Percentiles rank a stretch among this genome's conserved stretches.
These are phyloP conservation scores for Antitype chi DNA, from an alignment of 2,888 invertebrate species.

Conservation along the genomic window DNA sequence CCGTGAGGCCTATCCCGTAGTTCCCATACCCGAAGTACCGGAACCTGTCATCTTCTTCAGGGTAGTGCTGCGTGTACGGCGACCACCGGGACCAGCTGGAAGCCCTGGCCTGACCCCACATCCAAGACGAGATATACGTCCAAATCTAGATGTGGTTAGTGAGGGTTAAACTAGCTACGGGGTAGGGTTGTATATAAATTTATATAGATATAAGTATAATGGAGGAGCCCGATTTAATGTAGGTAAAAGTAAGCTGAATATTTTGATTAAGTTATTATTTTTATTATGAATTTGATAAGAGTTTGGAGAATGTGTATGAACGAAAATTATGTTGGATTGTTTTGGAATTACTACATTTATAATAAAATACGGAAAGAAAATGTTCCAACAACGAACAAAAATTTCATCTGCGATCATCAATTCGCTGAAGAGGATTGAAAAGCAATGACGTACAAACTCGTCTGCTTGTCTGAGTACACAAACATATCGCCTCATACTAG, in stretches of 20 bases:
- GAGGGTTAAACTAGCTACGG: slow-evolving; percentile 81
- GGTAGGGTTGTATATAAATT: slow-evolving; percentile 65
- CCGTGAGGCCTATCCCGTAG: slow-evolving; percentile 78
- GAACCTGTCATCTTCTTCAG: slow-evolving; percentile 71
- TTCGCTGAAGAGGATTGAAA: slow-evolving; percentile 12
- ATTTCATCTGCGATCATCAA: background rate
- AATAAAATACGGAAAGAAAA: background rate
- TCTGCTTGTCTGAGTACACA: slow-evolving; percentile 12
- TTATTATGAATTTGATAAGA: background rate
- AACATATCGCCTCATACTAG: background rate
- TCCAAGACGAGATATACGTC: slow-evolving; percentile 86
- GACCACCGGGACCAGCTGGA: slow-evolving; percentile 77
- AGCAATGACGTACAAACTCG: slow-evolving; percentile 11
- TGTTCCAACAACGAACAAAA: background rate
- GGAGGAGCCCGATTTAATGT: slow-evolving; percentile 25
- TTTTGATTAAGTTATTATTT: background rate
- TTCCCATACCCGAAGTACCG: slow-evolving; percentile 85
- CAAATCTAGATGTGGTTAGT: slow-evolving; percentile 82
- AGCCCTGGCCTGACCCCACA: slow-evolving; percentile 80
- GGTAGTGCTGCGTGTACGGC: slow-evolving; percentile 85
- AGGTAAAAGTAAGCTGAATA: background rate
- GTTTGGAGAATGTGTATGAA: background rate
- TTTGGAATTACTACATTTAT: background rate
- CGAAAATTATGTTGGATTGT: background rate
- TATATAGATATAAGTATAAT: slow-evolving; percentile 21